Conservation (phyloP, 2,888 invertebrate genomes). For the Synanthedon vespiformis region DNA sequence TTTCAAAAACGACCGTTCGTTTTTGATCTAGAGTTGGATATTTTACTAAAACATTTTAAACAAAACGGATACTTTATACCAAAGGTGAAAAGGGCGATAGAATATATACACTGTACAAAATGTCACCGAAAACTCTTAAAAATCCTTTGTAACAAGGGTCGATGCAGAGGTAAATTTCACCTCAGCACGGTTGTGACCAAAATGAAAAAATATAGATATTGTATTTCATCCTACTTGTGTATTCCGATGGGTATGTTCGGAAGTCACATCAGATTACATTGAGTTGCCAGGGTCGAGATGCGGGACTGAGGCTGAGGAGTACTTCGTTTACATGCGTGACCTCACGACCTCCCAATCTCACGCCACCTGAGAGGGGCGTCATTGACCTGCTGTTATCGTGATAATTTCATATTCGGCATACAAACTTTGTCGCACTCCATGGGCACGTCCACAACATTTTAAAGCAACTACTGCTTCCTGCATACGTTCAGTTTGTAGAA, state of each 20-base stretch:
- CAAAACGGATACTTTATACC: too few relatives aligned
- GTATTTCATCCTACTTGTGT: slow-evolving; percentile 4
- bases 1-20: too few relatives aligned
- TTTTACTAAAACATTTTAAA: too few relatives aligned
- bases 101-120: background rate
- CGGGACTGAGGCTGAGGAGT: slow-evolving; percentile 5
- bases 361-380: slow-evolving; percentile 5
- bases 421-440: background rate
- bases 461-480: too few relatives aligned
- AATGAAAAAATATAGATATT: slow-evolving; percentile 2
- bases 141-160: background rate
- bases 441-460: background rate
- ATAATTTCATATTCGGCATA: slow-evolving; percentile 6
- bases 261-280: slow-evolving; percentile 8
- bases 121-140: background rate
- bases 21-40: too few relatives aligned
- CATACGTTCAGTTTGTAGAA: too few relatives aligned
- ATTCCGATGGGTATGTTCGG: slow-evolving; percentile 7
- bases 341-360: slow-evolving; percentile 3
- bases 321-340: slow-evolving; percentile 7
- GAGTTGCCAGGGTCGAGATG: slow-evolving; percentile 4
- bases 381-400: slow-evolving; percentile 2
- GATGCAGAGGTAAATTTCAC: background rate
- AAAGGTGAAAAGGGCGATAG: too few relatives aligned
- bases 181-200: background rate